Evolutionary conservation across 1,140 invertebrate species (phyloP).

Genomic region (Mesaphorura yosii): DNA sequence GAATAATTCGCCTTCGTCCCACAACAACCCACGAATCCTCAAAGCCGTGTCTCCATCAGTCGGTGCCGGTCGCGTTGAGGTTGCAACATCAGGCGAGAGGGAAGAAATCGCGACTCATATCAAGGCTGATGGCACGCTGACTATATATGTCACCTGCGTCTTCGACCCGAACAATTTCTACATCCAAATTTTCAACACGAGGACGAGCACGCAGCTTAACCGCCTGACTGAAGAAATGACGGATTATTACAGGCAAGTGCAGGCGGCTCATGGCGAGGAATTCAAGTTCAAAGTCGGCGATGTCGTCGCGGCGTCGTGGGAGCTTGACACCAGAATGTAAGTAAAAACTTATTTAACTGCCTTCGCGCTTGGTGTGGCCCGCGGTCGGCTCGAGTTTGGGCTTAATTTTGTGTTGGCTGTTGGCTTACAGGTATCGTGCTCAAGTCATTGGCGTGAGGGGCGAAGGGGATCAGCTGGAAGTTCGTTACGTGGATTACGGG

Average conservation of each 20-base stretch:
- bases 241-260: conserved; percentile 13
- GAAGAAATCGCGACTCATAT: not conserved
- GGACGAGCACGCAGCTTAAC: conserved; percentile 24
- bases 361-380: not conserved
- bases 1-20: not conserved
- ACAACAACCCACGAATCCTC: not conserved
- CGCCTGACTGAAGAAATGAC: conserved; percentile 27
- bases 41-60: not conserved
- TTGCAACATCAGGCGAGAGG: not conserved
- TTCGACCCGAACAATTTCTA: conserved; percentile 29
- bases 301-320: conserved; percentile 21
- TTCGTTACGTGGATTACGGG: conserved; percentile 28
- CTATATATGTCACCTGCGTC: conserved; percentile 27
- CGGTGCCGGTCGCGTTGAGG: too few species aligned
- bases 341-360: not conserved
- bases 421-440: conserved; percentile 18
- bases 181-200: conserved; percentile 23
- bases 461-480: conserved; percentile 11
- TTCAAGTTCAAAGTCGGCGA: conserved; percentile 20
- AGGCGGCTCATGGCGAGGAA: not conserved
- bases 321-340: conserved; percentile 27
- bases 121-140: conserved; percentile 15
- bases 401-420: conserved; percentile 4
- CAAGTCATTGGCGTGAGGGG: conserved; percentile 14
- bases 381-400: not conserved